Evolutionary conservation across 2,888 invertebrate species (phyloP).

Genomic region (Melanotus villosus): DNA sequence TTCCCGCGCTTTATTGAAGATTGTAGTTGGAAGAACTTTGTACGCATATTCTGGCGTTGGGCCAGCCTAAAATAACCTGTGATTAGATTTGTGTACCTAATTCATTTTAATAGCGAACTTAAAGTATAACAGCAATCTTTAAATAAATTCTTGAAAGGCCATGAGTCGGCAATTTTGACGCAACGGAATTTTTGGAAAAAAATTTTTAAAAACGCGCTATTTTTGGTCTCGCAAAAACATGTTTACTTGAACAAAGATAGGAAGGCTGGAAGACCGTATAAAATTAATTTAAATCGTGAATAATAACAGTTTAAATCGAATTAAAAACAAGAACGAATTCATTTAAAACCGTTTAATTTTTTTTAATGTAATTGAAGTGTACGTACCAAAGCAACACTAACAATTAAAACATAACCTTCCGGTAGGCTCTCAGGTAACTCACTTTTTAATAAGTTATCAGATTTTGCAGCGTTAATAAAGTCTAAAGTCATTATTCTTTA

Average conservation of each 20-base stretch:
- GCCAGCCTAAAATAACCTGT: slow-evolving; percentile 26
- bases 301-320: background rate
- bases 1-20: slow-evolving; percentile 22
- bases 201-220: background rate
- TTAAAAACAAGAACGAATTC: background rate
- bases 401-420: background rate
- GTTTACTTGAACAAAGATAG: too few species aligned
- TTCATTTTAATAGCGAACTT: slow-evolving; percentile 15
- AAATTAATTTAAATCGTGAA: background rate
- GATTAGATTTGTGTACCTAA: slow-evolving; percentile 1
- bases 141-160: background rate
- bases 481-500: slow-evolving; percentile 26
- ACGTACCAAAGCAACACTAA: background rate
- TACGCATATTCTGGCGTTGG: slow-evolving; percentile 26
- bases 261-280: too few species aligned
- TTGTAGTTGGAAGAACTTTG: slow-evolving; percentile 16
- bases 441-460: background rate
- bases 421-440: background rate
- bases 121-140: background rate
- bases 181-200: background rate
- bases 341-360: background rate
- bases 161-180: slow-evolving; percentile 6
- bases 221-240: too few species aligned
- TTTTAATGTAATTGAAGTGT: too few species aligned
- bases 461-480: background rate